A percentile compares a stretch with the other conserved stretches of the same genome.
phyloP scores from a whole-genome alignment of 37 sponge, comb jelly and placozoan genomes.

The Cliona cf. orientalis region DNA sequence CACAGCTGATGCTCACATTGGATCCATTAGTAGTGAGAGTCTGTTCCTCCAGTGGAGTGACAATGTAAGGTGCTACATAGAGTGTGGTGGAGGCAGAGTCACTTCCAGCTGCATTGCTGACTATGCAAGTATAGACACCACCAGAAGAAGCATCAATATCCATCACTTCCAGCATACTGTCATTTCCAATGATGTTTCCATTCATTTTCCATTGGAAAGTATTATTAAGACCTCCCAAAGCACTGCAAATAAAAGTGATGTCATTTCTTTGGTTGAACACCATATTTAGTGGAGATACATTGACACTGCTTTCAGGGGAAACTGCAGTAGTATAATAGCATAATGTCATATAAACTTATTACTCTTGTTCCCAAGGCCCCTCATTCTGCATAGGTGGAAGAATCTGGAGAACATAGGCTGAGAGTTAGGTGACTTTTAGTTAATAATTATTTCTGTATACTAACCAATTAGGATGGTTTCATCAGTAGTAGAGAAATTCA shows the following conservation, averaged over 20 bases:
- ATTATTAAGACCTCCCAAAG: constrained; percentile 60
- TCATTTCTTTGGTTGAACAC: neutral
- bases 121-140: constrained; percentile 68
- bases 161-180: neutral
- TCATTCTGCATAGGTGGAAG: too few species aligned
- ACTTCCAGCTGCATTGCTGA: constrained; percentile 69
- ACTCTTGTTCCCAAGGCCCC: too few species aligned
- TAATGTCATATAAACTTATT: too few species aligned
- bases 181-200: neutral
- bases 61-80: constrained; percentile 13
- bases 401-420: too few species aligned
- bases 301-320: constrained; percentile 17
- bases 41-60: neutral
- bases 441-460: too few species aligned
- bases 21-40: neutral
- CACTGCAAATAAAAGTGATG: constrained; percentile 48
- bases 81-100: neutral
- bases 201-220: constrained; percentile 36
- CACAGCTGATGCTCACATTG: neutral
- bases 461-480: too few species aligned
- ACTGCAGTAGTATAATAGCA: too few species aligned
- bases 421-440: too few species aligned
- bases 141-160: constrained; percentile 21
- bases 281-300: neutral
- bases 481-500: too few species aligned